Conservation (phyloP, 2,797 vertebrate genomes). For the Chiloscyllium punctatum region DNA sequence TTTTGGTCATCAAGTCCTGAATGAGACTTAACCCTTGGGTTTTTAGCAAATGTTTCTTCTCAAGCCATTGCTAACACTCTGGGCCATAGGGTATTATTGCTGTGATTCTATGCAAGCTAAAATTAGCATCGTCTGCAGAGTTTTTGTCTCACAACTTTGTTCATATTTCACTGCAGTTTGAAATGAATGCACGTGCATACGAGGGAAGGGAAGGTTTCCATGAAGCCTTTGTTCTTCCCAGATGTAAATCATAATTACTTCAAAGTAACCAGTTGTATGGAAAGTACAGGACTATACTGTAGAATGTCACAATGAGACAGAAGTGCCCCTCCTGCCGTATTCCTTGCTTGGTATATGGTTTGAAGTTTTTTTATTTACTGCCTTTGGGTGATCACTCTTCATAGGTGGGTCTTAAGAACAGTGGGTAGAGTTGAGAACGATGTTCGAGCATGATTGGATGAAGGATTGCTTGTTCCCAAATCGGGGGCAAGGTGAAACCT, state of each 20-base stretch:
- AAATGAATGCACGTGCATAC: neutral
- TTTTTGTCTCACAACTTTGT: neutral
- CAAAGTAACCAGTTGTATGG: neutral
- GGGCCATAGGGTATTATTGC: neutral
- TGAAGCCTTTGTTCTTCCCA: neutral
- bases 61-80: neutral
- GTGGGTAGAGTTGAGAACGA: neutral
- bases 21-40: neutral
- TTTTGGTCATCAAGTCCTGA: neutral
- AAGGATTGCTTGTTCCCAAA: neutral
- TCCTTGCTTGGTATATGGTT: neutral
- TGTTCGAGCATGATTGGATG: neutral
- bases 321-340: too few relatives aligned
- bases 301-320: too few relatives aligned
- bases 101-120: neutral
- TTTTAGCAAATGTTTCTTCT: neutral
- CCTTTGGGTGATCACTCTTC: neutral
- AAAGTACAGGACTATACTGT: neutral
- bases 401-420: neutral
- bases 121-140: neutral
- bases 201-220: neutral
- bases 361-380: neutral
- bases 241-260: neutral
- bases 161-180: neutral
- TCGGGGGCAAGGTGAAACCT: neutral